These are phyloP conservation scores for Fregetta grallaria DNA, from an alignment of 2,113 vertebrate genomes.

Conservation along the genomic window DNA sequence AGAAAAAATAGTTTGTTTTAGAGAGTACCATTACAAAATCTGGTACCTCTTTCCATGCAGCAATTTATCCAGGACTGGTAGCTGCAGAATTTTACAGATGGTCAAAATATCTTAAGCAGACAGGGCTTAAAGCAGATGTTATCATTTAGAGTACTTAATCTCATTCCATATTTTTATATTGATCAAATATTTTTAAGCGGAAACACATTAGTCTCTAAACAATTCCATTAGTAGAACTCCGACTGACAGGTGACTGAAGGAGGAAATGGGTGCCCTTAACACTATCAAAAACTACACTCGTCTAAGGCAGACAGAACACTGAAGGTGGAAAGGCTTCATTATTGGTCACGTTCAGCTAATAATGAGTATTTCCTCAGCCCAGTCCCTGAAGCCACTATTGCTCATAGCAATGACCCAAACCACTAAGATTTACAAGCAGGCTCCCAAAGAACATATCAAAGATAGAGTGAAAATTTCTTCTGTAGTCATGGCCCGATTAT, in stretches of 20 bases:
- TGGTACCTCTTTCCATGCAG: neutral
- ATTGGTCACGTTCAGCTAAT: neutral
- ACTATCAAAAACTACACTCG: neutral
- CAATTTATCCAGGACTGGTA: neutral
- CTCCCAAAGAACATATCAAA: neutral
- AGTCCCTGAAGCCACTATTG: neutral
- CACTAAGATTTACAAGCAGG: neutral
- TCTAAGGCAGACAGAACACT: neutral
- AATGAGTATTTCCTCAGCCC: neutral
- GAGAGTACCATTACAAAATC: neutral
- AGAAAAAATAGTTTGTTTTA: neutral
- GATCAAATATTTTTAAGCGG: neutral
- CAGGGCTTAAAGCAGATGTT: neutral
- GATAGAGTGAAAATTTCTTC: neutral
- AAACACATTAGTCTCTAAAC: neutral
- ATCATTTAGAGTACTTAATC: neutral
- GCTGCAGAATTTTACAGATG: neutral
- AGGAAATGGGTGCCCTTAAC: neutral
- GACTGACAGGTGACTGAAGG: neutral
- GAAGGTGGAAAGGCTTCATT: neutral
- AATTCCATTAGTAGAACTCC: neutral
- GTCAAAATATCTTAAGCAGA: neutral
- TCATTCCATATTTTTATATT: neutral
- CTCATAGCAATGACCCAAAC: neutral
- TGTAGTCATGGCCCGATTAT: neutral